Conservation (phyloP, 2,888 invertebrate species). For the Ariolimax columbianus region DNA sequence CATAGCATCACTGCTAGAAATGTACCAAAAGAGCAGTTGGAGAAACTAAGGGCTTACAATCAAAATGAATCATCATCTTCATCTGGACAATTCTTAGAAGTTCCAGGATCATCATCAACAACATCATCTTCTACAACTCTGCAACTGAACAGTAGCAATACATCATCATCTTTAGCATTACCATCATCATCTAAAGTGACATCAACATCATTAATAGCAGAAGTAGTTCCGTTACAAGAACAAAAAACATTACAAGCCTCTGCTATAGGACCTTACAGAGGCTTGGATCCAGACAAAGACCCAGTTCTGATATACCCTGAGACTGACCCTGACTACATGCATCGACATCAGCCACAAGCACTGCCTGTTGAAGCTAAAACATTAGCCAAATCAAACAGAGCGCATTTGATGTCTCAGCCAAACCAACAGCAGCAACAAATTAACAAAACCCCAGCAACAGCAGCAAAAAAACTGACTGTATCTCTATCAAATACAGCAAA, state of each 20-base stretch:
- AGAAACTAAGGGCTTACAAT: conserved; percentile 42
- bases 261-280: conserved; percentile 11
- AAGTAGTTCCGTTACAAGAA: not conserved
- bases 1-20: conserved; percentile 72
- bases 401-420: not conserved
- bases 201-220: not conserved
- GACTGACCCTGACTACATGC: conserved; percentile 28
- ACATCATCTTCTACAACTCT: not conserved
- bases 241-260: not conserved
- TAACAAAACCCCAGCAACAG: not conserved
- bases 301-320: conserved; percentile 54
- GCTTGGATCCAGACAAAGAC: conserved; percentile 51
- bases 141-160: not conserved
- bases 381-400: not conserved
- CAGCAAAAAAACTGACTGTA: not conserved
- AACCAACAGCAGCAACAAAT: not conserved
- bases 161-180: not conserved
- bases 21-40: conserved; percentile 67
- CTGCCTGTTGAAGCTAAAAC: not conserved
- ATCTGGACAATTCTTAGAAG: conserved; percentile 7
- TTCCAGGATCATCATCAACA: not conserved
- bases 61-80: conserved; percentile 38
- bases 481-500: not conserved
- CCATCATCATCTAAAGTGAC: not conserved
- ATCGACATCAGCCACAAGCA: not conserved